Evolutionary conservation across 2,113 vertebrate genomes (phyloP), one percentile per base, ranked within the genome.

Genomic region (Phrynocephalus versicolor): DNA sequence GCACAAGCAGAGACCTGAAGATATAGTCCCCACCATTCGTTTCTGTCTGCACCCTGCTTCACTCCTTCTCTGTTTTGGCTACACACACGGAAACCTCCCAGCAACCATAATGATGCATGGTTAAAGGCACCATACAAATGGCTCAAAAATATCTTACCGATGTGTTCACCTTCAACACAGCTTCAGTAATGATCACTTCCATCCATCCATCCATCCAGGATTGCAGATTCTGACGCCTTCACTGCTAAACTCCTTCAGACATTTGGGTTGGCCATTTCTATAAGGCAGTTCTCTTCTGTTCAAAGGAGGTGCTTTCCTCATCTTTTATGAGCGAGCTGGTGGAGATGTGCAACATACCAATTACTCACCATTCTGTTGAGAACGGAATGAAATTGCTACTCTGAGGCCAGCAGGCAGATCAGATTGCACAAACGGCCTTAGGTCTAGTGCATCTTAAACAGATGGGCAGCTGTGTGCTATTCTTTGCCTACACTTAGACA

Each of bases 381-480:
- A 89, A 45, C 7, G 2, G 91, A 93, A 89, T 76, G 0, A 90
- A 92, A 87, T 88, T 64, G 82, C 62, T 1, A 0, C 60, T 80
- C 0, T 23, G 3, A 91, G 83, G 81, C 0, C 90, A 82, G 81
- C 0, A 1, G 15, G 1, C 0, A 27, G 73, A 64, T 14, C 72
- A 88, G 65, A 19, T 82, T 80, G 78, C 0, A 0, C 71, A 51
- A 39, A 90, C 81, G 0, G 25, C 89, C 91, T n/a, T 69, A 84
- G 90, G 89, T 85, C 62, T 79, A 64, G n/a, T 9, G 69, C 90
- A 87, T 62, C 77, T 88, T 86, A 88, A 12, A n/a, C 21, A 70
- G 88, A 69, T 27, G 0, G 81, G 76, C 67, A 73, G 77, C 74
- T 87, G 27, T 0, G 1, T 88, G 62, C 73, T 85, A 64, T 41